These are phyloP conservation scores for Acheta domesticus DNA, from an alignment of 2,888 invertebrate species.

Conservation along the genomic window DNA sequence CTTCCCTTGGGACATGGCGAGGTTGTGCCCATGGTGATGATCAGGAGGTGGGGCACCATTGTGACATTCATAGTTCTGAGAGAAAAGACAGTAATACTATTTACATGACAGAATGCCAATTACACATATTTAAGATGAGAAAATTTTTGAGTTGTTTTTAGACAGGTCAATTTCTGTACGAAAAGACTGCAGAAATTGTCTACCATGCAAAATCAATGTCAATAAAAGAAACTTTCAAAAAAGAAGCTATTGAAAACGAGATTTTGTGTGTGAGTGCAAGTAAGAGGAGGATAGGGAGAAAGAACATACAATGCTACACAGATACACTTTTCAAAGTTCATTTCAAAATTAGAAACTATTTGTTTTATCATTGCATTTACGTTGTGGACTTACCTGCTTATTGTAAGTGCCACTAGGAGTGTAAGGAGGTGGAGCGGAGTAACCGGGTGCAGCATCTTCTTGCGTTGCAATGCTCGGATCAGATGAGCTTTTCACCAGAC, in stretches of 20 bases:
- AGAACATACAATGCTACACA: neutral
- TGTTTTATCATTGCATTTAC: too few species aligned
- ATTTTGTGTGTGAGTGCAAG: neutral
- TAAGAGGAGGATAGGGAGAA: neutral
- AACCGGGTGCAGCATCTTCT: constrained; percentile 61
- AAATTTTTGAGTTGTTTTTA: neutral
- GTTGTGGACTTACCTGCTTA: constrained; percentile 41
- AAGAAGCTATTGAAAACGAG: neutral
- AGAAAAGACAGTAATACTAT: constrained; percentile 21
- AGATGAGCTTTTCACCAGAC: constrained; percentile 75
- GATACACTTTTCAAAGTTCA: too few species aligned
- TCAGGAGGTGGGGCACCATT: constrained; percentile 33
- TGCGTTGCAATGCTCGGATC: constrained; percentile 94
- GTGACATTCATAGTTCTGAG: constrained; percentile 34
- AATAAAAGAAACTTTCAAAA: neutral
- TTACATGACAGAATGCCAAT: neutral
- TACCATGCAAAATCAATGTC: neutral
- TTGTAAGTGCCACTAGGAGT: constrained; percentile 51
- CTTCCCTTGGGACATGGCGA: constrained; percentile 42
- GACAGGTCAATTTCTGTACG: neutral
- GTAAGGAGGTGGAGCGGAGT: constrained; percentile 75
- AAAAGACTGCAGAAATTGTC: neutral
- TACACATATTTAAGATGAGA: neutral
- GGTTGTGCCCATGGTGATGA: constrained; percentile 31
- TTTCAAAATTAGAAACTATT: too few species aligned